Evolutionary conservation across 2,888 invertebrate species (phyloP).

Genomic region (Mechanitis mazaeus): DNA sequence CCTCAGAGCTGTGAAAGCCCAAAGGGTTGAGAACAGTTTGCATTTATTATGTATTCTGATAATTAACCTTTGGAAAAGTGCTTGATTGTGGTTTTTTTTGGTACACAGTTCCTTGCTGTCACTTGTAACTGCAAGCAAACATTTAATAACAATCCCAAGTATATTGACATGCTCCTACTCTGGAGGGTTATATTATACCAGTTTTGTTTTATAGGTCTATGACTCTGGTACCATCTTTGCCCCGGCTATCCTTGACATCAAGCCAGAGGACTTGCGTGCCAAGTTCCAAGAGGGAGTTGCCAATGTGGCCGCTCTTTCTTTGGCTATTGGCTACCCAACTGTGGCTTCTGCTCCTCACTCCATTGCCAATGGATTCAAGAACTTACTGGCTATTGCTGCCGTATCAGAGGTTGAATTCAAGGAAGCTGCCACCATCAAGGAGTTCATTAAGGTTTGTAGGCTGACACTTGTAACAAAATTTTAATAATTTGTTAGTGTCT

Average conservation of each 20-base stretch:
- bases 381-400: slow-evolving; percentile 96
- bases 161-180: not conserved
- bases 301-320: slow-evolving; percentile 94
- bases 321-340: slow-evolving; percentile 97
- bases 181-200: slow-evolving; percentile 1
- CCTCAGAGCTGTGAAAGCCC: slow-evolving; percentile 33
- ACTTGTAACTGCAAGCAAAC: slow-evolving; percentile 32
- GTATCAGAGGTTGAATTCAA: slow-evolving; percentile 97
- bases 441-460: slow-evolving; percentile 85
- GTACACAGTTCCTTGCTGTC: slow-evolving; percentile 28
- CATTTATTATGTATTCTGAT: slow-evolving; percentile 52
- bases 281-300: slow-evolving; percentile 96
- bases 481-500: slow-evolving; percentile 21
- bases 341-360: slow-evolving; percentile 98
- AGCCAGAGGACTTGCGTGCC: slow-evolving; percentile 93
- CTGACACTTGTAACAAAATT: not conserved
- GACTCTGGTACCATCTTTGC: slow-evolving; percentile 99
- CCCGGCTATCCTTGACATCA: slow-evolving; percentile 98
- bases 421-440: slow-evolving; percentile 94
- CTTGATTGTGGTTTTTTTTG: slow-evolving; percentile 33
- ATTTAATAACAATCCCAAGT: slow-evolving; percentile 13
- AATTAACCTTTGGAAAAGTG: slow-evolving; percentile 71
- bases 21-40: slow-evolving; percentile 73
- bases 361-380: slow-evolving; percentile 98
- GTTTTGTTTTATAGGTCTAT: slow-evolving; percentile 80